Base-by-base conservation (phyloP, 2,888 invertebrate genomes). In the Drepanosiphum platanoidis region DNA sequence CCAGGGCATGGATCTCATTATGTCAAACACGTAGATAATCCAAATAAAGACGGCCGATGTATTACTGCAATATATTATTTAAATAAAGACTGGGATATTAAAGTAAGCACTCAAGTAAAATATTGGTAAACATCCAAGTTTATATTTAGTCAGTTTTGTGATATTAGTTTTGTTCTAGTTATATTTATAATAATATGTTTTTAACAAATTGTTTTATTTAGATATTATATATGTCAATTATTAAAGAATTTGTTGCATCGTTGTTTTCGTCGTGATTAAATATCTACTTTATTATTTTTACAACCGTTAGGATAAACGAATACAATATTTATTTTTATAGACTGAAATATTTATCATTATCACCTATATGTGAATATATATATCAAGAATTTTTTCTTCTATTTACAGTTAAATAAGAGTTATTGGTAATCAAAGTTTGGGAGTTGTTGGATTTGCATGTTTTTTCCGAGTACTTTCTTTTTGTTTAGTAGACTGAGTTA, bases 41-140 rank as follows among this genome's bases (percentile, higher is more conserved):
- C 99, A 9, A 97, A 97, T 90, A 93, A 94, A 89, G 99, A 99
- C 90, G 99, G 99, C 30, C 93, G 99, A 87, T 97, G 97, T 89
- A 96, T 99, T 89, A 99, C 99, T 11, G 96, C 97, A 87, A 99
- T 99, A 89, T 99, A 99, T 91, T 99, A 99, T 92, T 93, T 98
- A 89, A 99, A 99, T 91, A 93, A 94, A 89, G 93, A 97, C 91
- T 99, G 98, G 98, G 94, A 96, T 90, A 93, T 94, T 82, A 92
- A 93, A 89, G 93, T 94, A 88, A 92, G 92, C 86, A 70, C 83
- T 84, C 74, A 39, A 66, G 39, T 58, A 68, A 78, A 86, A 80
- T 78, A 77, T 82, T 68, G 42, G 77, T 71, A 61, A 58, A 75
- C 61, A 71, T 84, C 77, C 46, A 84, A 78, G 9, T 71, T 77